Percentiles rank a stretch among this genome's conserved stretches.
Evolutionary conservation across 2,888 invertebrate genomes (phyloP).

Genomic region (Omphaloscelis lunosa): DNA sequence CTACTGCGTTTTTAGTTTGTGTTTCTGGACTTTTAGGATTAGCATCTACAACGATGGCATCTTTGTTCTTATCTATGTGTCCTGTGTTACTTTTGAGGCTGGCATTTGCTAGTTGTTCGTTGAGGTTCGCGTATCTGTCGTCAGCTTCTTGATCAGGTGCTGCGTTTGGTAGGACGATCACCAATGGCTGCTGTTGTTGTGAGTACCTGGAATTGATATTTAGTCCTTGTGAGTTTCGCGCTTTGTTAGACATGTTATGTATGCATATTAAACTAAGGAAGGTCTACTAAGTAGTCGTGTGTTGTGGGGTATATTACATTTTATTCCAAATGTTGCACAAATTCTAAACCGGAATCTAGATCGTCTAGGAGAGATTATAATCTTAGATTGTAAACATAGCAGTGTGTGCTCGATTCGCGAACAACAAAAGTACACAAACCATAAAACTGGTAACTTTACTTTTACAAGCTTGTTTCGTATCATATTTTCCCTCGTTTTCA

Average conservation of each 20-base stretch:
- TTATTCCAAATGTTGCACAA: not conserved
- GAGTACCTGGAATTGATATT: conserved; percentile 70
- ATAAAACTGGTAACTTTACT: conserved; percentile 24
- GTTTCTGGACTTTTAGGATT: conserved; percentile 61
- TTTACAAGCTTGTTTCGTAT: not conserved
- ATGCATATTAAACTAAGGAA: not conserved
- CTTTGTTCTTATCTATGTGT: conserved; percentile 72
- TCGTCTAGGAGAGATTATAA: not conserved
- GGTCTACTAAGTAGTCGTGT: not conserved
- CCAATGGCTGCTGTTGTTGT: conserved; percentile 73
- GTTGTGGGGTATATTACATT: not conserved
- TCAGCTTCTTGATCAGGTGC: conserved; percentile 51
- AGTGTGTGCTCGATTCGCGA: not conserved
- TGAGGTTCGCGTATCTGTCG: conserved; percentile 49
- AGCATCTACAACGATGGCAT: conserved; percentile 80
- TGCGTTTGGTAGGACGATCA: conserved; percentile 77
- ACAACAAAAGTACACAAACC: conserved; percentile 22
- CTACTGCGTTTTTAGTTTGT: conserved; percentile 45
- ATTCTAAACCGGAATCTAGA: not conserved
- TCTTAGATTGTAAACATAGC: not conserved
- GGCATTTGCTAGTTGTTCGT: conserved; percentile 56
- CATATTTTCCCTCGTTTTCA: conserved; percentile 20
- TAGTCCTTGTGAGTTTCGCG: not conserved
- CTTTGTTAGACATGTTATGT: not conserved
- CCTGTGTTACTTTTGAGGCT: conserved; percentile 65